Evolutionary conservation across 2,113 vertebrate genomes (phyloP).

Genomic region (Tragelaphus scriptus): DNA sequence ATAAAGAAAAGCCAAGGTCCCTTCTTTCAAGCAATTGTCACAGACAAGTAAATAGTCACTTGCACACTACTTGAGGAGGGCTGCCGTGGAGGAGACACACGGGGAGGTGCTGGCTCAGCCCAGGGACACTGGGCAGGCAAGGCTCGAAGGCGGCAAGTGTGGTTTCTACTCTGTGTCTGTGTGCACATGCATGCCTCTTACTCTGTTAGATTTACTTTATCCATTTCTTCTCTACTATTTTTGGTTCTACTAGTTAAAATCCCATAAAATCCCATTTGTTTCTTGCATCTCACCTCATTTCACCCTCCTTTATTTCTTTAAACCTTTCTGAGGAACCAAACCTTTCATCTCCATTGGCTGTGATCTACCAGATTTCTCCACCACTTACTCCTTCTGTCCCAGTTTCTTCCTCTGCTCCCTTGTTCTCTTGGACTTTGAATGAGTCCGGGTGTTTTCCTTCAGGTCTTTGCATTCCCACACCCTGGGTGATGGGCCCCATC

Average conservation of each 20-base stretch:
- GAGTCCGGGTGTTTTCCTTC: neutral
- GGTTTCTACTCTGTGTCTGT: neutral
- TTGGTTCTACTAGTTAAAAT: neutral
- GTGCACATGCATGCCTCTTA: too few relatives aligned
- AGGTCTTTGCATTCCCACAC: neutral
- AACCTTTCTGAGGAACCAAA: neutral
- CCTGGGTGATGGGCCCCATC: neutral
- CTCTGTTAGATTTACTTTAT: neutral
- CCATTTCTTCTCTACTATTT: neutral
- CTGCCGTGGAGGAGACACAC: rapidly evolving
- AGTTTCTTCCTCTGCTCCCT: neutral
- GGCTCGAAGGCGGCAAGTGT: too few relatives aligned
- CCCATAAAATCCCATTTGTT: neutral
- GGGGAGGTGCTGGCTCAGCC: neutral
- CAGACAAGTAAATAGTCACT: neutral
- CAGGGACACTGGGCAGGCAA: neutral
- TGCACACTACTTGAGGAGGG: neutral
- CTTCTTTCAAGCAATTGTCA: neutral
- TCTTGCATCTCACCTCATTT: neutral
- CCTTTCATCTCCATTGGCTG: neutral
- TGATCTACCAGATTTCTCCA: neutral
- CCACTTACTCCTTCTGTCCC: neutral
- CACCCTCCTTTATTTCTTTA: neutral
- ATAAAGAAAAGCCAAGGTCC: neutral
- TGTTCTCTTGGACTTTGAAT: neutral